Evolutionary conservation across 2,113 vertebrate species (phyloP).

Genomic region (Circaetus cinerascens): DNA sequence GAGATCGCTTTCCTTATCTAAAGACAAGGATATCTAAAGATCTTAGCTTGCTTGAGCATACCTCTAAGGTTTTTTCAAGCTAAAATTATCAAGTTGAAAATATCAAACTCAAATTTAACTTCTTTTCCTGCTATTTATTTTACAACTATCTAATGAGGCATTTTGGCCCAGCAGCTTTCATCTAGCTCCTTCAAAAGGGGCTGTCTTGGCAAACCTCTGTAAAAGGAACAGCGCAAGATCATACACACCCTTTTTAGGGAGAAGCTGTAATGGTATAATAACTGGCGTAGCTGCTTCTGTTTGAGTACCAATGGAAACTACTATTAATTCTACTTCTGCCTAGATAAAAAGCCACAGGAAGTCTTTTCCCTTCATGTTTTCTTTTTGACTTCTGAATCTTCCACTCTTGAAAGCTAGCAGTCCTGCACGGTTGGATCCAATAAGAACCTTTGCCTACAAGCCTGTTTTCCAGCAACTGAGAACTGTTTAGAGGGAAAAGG

Average conservation of each 20-base stretch:
- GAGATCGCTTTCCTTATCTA: neutral
- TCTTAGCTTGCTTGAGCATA: neutral
- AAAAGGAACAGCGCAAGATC: neutral
- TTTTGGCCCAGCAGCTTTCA: neutral
- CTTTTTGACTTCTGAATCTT: neutral
- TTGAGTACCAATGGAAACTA: neutral
- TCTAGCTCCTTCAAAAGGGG: neutral
- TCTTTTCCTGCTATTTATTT: neutral
- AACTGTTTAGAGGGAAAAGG: neutral
- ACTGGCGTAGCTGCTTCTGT: neutral
- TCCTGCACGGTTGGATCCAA: neutral
- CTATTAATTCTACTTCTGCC: neutral
- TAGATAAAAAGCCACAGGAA: neutral
- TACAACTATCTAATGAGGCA: neutral
- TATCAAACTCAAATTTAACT: neutral
- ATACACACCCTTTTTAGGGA: neutral
- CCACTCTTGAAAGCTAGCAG: neutral
- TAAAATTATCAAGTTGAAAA: neutral
- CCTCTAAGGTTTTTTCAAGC: neutral
- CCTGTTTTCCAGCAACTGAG: neutral
- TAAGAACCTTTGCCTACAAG: neutral
- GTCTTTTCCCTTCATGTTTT: neutral
- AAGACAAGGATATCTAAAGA: neutral
- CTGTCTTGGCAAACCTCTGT: neutral
- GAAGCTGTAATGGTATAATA: neutral